Percentiles rank a stretch among this genome's conserved stretches.
Evolutionary conservation across 2,888 invertebrate genomes (phyloP).

Genomic region (Andrena marginata): DNA sequence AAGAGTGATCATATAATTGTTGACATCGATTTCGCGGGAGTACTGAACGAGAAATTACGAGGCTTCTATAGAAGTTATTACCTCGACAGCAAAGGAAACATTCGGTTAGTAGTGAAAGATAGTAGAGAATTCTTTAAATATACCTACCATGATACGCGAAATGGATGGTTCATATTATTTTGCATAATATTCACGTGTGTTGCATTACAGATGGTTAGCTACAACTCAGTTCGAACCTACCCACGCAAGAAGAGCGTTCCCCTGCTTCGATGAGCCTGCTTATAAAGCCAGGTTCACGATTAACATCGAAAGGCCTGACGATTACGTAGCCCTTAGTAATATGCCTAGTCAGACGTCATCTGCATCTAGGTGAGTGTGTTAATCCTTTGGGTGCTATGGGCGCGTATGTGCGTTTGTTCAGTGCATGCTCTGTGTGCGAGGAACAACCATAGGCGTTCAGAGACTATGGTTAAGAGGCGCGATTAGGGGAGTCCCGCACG

Average conservation of each 20-base stretch:
- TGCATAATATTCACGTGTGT: background rate
- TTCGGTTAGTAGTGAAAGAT: constrained; percentile 85
- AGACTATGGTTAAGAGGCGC: no score
- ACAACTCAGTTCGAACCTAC: constrained; percentile 90
- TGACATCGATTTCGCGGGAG: constrained; percentile 86
- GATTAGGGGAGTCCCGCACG: no score
- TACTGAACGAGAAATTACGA: constrained; percentile 87
- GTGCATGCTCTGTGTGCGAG: no score
- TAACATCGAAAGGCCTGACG: constrained; percentile 69
- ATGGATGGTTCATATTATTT: no score
- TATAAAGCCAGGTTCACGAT: constrained; percentile 77
- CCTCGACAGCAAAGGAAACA: constrained; percentile 72
- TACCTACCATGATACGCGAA: no score
- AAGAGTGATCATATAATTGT: constrained; percentile 79
- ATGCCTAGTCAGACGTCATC: constrained; percentile 64
- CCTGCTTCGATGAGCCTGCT: constrained; percentile 90
- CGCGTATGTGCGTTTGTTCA: no score
- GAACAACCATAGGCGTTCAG: no score
- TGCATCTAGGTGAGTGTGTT: constrained; percentile 63
- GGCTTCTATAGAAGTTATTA: constrained; percentile 89
- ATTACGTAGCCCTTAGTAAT: constrained; percentile 74
- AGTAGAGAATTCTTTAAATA: background rate
- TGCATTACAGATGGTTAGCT: constrained; percentile 85
- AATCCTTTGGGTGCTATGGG: background rate
- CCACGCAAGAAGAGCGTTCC: constrained; percentile 90